Evolutionary conservation across 2,797 vertebrate genomes (phyloP).

Genomic region (Characodon lateralis): DNA sequence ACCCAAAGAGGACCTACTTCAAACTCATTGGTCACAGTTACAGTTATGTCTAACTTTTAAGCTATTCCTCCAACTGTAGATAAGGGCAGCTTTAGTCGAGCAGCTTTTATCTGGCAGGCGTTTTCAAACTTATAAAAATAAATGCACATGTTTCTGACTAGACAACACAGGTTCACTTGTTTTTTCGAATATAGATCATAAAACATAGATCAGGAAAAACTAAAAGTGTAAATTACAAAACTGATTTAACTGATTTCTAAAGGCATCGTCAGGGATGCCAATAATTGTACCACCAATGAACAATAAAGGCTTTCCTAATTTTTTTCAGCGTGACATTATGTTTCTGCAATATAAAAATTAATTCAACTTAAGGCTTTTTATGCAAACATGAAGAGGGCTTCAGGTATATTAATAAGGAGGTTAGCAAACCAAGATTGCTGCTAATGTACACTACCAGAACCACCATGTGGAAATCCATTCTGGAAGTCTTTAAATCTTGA

Average conservation of each 20-base stretch:
- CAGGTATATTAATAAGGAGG: not conserved
- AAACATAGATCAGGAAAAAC: not conserved
- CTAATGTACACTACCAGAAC: not conserved
- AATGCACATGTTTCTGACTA: not conserved
- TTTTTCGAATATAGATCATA: not conserved
- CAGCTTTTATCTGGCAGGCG: not conserved
- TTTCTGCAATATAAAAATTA: not conserved
- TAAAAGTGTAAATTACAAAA: not conserved
- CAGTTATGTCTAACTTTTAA: not conserved
- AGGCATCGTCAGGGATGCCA: not conserved
- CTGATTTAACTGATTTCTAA: not conserved
- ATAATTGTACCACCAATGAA: not conserved
- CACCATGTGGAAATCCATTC: not conserved
- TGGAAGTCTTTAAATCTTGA: not conserved
- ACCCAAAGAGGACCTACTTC: no score
- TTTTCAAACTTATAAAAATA: not conserved
- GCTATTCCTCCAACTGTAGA: not conserved
- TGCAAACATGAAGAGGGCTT: not conserved
- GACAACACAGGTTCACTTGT: not conserved
- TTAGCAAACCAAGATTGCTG: not conserved
- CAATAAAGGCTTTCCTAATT: no score
- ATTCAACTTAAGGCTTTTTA: not conserved
- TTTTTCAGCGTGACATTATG: no score
- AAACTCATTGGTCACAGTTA: not conserved
- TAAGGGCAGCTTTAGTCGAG: not conserved